Conservation (phyloP, 2,797 vertebrate genomes). For the Gobionotothen gibberifrons region DNA sequence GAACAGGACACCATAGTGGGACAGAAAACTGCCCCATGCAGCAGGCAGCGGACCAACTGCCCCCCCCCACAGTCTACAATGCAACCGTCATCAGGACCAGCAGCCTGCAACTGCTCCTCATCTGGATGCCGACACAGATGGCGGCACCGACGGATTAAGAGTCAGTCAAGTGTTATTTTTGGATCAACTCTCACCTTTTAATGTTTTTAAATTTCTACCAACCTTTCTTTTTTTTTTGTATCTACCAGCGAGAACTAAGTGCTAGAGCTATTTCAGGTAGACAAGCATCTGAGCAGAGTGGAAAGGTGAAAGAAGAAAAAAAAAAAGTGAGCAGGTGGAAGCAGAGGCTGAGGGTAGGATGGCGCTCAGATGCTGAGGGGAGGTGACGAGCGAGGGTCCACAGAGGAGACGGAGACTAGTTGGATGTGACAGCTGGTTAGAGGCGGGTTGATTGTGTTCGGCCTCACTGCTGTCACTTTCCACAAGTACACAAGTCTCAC, state of each 20-base stretch:
- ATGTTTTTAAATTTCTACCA: constrained; percentile 70
- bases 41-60: background rate
- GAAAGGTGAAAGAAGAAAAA: constrained; percentile 32
- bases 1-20: constrained; percentile 1
- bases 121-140: constrained; percentile 14
- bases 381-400: constrained; percentile 28
- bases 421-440: constrained; percentile 68
- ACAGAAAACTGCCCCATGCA: background rate
- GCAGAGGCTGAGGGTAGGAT: constrained; percentile 45
- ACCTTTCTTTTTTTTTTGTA: constrained; percentile 6
- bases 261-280: constrained; percentile 74
- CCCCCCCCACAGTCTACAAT: background rate
- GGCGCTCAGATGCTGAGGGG: constrained; percentile 42
- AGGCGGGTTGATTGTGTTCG: constrained; percentile 56
- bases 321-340: background rate
- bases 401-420: constrained; percentile 50
- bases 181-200: constrained; percentile 66
- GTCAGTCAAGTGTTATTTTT: constrained; percentile 61
- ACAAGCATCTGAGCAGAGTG: constrained; percentile 41
- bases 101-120: constrained; percentile 4
- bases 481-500: constrained; percentile 51
- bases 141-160: constrained; percentile 30
- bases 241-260: constrained; percentile 39
- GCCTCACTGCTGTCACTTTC: constrained; percentile 47
- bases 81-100: constrained; percentile 20